phyloP scores from a whole-genome alignment of 2,888 invertebrate species.

The Pycnomerus fuliginosus region DNA sequence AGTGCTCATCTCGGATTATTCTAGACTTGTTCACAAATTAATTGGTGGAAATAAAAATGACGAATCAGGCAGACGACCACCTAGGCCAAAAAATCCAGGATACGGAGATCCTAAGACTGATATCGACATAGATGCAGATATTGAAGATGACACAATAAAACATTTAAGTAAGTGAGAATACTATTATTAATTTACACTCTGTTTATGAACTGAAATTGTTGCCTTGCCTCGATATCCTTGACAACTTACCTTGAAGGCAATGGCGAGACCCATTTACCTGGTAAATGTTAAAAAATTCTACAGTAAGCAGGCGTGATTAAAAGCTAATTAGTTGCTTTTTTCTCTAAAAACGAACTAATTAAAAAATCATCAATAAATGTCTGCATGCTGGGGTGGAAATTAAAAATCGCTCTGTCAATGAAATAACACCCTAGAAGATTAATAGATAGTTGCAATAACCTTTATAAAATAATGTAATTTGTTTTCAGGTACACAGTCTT shows the following conservation, averaged over 20 bases:
- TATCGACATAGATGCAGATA: constrained; percentile 55
- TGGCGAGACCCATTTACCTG: constrained; percentile 6
- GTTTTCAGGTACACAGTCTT: constrained; percentile 50
- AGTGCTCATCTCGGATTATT: constrained; percentile 59
- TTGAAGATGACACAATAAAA: constrained; percentile 51
- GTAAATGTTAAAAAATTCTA: constrained; percentile 1
- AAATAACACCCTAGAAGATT: no score
- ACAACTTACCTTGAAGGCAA: constrained; percentile 11
- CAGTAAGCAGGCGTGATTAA: background rate
- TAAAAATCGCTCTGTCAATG: no score
- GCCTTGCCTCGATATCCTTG: constrained; percentile 14
- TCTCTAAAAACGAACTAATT: constrained; percentile 1
- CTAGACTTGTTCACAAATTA: constrained; percentile 53
- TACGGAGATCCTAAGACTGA: constrained; percentile 50
- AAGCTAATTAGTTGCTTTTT: constrained; percentile 8
- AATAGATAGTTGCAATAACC: no score
- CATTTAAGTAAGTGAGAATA: constrained; percentile 45
- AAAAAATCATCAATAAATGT: constrained; percentile 4
- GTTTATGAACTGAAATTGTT: background rate
- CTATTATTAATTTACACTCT: background rate
- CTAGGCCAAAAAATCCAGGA: constrained; percentile 50
- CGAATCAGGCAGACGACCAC: constrained; percentile 39
- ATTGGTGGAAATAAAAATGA: constrained; percentile 52
- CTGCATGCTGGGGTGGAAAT: no score
- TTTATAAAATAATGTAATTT: background rate